Evolutionary conservation across 2,113 vertebrate genomes (phyloP).

Genomic region (Tenebrosternarchus preto): DNA sequence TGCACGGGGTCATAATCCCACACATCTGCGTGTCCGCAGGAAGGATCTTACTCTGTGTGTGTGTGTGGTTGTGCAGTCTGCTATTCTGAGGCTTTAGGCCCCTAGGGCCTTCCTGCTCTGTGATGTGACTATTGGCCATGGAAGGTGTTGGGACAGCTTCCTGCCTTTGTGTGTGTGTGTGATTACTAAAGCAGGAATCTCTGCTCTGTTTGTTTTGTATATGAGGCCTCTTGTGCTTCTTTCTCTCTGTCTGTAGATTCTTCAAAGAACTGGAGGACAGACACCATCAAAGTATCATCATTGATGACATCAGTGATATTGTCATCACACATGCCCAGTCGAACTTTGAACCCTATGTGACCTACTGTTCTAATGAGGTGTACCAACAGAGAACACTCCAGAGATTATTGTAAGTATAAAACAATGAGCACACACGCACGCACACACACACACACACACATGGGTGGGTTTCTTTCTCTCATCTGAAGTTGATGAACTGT

Average conservation of each 20-base stretch:
- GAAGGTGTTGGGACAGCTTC: constrained; percentile 40
- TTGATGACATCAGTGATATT: constrained; percentile 92
- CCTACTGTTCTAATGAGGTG: constrained; percentile 96
- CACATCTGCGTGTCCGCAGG: constrained; percentile 28
- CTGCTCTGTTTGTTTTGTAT: not conserved
- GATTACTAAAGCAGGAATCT: constrained; percentile 1
- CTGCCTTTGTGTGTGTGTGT: constrained; percentile 38
- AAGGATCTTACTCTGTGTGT: not conserved
- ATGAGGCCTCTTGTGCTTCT: not conserved
- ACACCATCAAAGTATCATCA: constrained; percentile 86
- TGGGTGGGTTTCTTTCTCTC: too few relatives aligned
- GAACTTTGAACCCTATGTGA: constrained; percentile 91
- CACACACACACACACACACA: constrained; percentile 3
- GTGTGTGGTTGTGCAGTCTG: not conserved
- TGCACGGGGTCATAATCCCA: constrained; percentile 5
- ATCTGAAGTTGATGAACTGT: too few relatives aligned
- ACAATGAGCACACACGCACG: not conserved
- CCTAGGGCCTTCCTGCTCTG: constrained; percentile 39
- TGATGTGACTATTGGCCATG: constrained; percentile 7
- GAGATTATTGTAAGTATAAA: constrained; percentile 83
- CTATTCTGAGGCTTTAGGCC: constrained; percentile 13
- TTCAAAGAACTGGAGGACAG: constrained; percentile 89
- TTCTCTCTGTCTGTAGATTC: constrained; percentile 75
- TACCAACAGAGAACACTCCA: constrained; percentile 95
- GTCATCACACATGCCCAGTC: constrained; percentile 82